phyloP scores from a whole-genome alignment of 2,113 vertebrate genomes.

The Dryoscopus gambensis region DNA sequence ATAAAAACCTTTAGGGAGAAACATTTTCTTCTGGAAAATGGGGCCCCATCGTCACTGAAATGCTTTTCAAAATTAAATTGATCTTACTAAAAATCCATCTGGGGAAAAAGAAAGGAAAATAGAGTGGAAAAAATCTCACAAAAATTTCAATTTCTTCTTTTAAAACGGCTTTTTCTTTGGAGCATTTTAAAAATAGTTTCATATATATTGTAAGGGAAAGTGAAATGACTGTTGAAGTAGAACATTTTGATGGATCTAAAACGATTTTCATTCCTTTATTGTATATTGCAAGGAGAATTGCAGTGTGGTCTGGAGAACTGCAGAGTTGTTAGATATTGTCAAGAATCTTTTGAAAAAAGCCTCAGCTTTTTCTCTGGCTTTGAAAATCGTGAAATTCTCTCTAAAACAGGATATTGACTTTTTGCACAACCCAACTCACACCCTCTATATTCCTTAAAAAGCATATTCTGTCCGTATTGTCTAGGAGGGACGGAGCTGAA shows the following conservation, averaged over 20 bases:
- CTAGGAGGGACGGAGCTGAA: not conserved
- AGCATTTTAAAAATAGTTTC: constrained; percentile 10
- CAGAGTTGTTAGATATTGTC: not conserved
- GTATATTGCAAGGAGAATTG: not conserved
- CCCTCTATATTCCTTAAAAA: not conserved
- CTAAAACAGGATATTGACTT: not conserved
- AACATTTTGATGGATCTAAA: constrained; percentile 37
- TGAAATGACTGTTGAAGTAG: not conserved
- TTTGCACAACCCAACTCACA: not conserved
- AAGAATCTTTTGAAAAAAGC: not conserved
- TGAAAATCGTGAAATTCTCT: not conserved
- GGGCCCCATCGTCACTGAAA: not conserved
- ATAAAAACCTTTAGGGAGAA: not conserved
- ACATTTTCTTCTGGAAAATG: not conserved
- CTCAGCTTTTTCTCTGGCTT: not conserved
- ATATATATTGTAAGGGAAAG: not conserved
- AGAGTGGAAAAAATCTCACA: not conserved
- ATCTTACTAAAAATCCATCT: not conserved
- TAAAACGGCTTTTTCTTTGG: constrained; percentile 14
- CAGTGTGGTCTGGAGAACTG: not conserved
- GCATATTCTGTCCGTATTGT: not conserved
- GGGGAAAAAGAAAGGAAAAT: not conserved
- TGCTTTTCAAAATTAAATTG: not conserved
- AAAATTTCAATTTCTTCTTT: not conserved
- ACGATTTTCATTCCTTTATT: constrained; percentile 29